Base-by-base conservation (phyloP, 30 jellyfish, hydroid and myxozoan genomes). In the Nemopilema nomurai region DNA sequence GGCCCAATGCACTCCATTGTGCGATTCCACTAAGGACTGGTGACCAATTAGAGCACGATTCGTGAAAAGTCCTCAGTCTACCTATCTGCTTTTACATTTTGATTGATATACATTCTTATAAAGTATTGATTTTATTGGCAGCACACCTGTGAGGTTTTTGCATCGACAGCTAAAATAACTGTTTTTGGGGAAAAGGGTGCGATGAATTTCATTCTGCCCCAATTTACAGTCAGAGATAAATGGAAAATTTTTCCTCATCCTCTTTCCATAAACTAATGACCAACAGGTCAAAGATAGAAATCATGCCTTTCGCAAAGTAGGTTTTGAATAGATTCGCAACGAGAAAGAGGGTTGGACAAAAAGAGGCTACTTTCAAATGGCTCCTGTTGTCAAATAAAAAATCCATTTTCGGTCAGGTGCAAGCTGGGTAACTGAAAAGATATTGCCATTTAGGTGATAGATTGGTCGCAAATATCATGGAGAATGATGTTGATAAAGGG, bases 11-110 rank as follows among this genome's bases (percentile, higher is more conserved):
- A 63, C 73, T 63, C 73, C 73, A 7, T 63, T 63, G 73, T 63
- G 73, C 18, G 73, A 63, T 63, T 63, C 73, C 73, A 24, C 73
- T 18, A 63, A n/a, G n/a, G n/a, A n/a, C n/a, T n/a, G n/a, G 73
- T 63, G 73, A 63, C 73, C 17, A 63, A 63, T 24, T 63, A 3
- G 73, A 63, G 73, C 73, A 63, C 29, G 73, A 63, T 18, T n/a
- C 73, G 30, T 63, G 7, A 63, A 63, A n/a, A n/a, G n/a, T n/a
- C n/a, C n/a, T n/a, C n/a, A n/a, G n/a, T n/a, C n/a, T n/a, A n/a
- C n/a, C n/a, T n/a, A n/a, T n/a, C n/a, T n/a, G n/a, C n/a, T n/a
- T n/a, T n/a, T n/a, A n/a, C n/a, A n/a, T n/a, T n/a, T n/a, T n/a
- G n/a, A n/a, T n/a, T n/a, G n/a, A n/a, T n/a, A n/a, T n/a, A n/a